These are phyloP conservation scores for Caenorhabditis sp. DNA, from an alignment of 2,888 invertebrate species.

Conservation along the genomic window DNA sequence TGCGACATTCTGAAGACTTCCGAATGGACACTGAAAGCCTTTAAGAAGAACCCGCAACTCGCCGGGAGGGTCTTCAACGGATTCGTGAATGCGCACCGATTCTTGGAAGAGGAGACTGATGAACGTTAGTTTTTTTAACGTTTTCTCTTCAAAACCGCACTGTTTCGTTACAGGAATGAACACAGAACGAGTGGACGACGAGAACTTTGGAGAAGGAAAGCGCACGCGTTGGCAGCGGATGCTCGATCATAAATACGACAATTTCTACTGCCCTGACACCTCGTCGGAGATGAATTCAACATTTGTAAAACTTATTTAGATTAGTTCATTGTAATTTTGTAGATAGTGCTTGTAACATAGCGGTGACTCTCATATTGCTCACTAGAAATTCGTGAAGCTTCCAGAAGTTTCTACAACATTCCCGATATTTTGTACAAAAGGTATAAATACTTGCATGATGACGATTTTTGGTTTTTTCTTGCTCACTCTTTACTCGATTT, in stretches of 20 bases:
- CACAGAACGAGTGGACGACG: neutral
- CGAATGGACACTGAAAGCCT: neutral
- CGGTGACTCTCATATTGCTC: neutral
- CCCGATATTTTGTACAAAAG: neutral
- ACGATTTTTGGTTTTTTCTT: neutral
- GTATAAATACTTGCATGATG: neutral
- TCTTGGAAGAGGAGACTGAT: slow-evolving; percentile 12
- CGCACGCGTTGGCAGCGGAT: neutral
- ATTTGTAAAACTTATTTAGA: slow-evolving; percentile 1
- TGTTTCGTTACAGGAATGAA: neutral
- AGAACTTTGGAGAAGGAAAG: neutral
- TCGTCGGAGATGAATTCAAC: neutral
- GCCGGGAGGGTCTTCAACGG: slow-evolving; percentile 1
- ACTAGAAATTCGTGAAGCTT: neutral
- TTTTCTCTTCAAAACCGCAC: neutral
- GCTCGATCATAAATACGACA: slow-evolving; percentile 14
- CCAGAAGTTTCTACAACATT: neutral
- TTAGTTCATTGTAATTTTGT: too few relatives aligned
- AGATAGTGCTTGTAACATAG: too few relatives aligned
- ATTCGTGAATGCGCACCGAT: neutral
- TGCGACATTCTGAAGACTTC: slow-evolving; percentile 7
- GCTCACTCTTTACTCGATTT: neutral
- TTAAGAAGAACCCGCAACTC: neutral
- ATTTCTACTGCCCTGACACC: neutral
- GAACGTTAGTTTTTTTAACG: neutral